Evolutionary conservation across 2,888 invertebrate genomes (phyloP), one percentile per base, ranked within the genome.

Genomic region (Rhodophaea formosa): DNA sequence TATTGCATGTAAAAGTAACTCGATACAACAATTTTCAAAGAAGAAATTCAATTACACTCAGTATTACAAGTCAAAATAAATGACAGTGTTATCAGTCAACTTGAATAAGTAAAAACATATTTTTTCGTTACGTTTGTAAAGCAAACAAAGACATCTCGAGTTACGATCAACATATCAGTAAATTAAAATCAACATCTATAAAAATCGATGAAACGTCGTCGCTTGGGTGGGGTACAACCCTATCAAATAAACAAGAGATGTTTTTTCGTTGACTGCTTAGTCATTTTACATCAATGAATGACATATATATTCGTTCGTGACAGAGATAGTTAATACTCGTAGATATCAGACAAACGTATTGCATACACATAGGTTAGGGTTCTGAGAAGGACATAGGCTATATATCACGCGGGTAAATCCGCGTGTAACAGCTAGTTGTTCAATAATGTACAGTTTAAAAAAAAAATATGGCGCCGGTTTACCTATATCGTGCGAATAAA

Each of bases 171-270:
- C 39, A 39, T 39, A 39, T 39, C 39, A 39, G 39, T n/a, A 16
- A 46, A 46, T 46, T 23, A 46, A 23, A 46, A 46, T 46, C 46
- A 17, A 46, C 46, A 16, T 46, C 23, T 8, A 45, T 39, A 45
- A 15, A 17, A 43, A 15, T 43, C 45, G 15, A 46, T 46, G 23
- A 46, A 6, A 23, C 17, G 46, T 7, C 17, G n/a, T 39, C 39
- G 39, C 10, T 12, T 39, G 39, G 23, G n/a, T n/a, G n/a, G 39
- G 39, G 10, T 12, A 46, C 46, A 46, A 46, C 46, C 17, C 46
- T 46, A 39, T 12, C 12, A 32, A 39, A 53, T 53, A 53, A 53
- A 53, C 35, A 53, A 35, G 12, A 53, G 39, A 39, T 12, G 7
- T 35, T 23, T 23, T n/a, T 23, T 23, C 23, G 23, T 23, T 23